Evolutionary conservation across 2,888 invertebrate species (phyloP).

Genomic region (Cantharis rustica): DNA sequence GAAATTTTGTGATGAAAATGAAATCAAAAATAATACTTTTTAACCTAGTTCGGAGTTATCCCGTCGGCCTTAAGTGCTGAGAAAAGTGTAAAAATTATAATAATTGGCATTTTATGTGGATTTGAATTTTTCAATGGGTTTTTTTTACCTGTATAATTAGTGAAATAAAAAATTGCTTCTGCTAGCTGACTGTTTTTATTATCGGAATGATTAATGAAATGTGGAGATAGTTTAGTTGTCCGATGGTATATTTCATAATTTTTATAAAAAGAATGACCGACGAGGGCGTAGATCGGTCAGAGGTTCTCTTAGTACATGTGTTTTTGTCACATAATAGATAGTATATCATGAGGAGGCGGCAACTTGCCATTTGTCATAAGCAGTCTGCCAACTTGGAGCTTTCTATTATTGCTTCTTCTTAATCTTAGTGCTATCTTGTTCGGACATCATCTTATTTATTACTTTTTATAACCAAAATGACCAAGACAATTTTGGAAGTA

Average conservation of each 20-base stretch:
- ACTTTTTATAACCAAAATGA: conserved; percentile 24
- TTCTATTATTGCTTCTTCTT: conserved; percentile 41
- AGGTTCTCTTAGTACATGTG: conserved; percentile 54
- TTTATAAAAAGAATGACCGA: conserved; percentile 36
- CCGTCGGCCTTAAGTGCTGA: too few species aligned
- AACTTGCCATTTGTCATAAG: conserved; percentile 51
- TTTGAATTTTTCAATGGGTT: neutral
- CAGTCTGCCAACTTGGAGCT: conserved; percentile 43
- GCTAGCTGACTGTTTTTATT: neutral
- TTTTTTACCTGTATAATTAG: neutral
- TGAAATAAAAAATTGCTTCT: neutral
- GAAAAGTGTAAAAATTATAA: too few species aligned
- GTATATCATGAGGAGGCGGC: conserved; percentile 52
- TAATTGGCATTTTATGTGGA: too few species aligned
- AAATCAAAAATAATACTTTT: too few species aligned
- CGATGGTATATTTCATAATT: conserved; percentile 28
- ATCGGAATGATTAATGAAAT: conserved; percentile 2
- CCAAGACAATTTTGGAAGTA: conserved; percentile 13
- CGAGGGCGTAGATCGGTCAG: conserved; percentile 47
- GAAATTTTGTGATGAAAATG: too few species aligned
- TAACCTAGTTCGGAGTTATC: too few species aligned
- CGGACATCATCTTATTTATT: conserved; percentile 42
- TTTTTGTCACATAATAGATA: conserved; percentile 57
- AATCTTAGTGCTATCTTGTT: conserved; percentile 39
- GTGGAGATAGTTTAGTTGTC: conserved; percentile 5